Percentiles rank a stretch among this genome's conserved stretches.
Conservation (phyloP, 2,888 invertebrate species). For the Protodeltote pygarga region DNA sequence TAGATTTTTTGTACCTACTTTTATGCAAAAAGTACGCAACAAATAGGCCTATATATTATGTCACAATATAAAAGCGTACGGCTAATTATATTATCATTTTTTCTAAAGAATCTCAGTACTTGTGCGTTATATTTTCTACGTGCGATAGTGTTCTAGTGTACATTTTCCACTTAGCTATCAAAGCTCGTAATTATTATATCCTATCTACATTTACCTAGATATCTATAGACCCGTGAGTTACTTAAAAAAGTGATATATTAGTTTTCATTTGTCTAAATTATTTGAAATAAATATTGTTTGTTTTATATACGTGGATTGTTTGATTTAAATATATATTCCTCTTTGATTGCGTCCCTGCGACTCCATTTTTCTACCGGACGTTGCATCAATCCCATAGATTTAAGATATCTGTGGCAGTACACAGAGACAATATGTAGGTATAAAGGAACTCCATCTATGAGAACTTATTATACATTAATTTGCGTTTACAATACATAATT, state of each 20-base stretch:
- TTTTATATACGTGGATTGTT: slow-evolving; percentile 57
- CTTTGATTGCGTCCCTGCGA: no score
- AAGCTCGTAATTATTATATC: slow-evolving; percentile 43
- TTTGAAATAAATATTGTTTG: slow-evolving; percentile 77
- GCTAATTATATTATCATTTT: slow-evolving; percentile 13
- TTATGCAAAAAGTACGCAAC: slow-evolving; percentile 16
- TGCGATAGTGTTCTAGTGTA: slow-evolving; percentile 27
- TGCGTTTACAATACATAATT: no score
- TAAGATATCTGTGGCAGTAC: no score
- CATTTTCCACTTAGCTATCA: slow-evolving; percentile 59
- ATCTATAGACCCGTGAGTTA: slow-evolving; percentile 66
- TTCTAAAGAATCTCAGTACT: slow-evolving; percentile 24
- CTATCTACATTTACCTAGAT: slow-evolving; percentile 43
- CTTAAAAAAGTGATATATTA: slow-evolving; percentile 72
- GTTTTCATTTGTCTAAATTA: slow-evolving; percentile 66
- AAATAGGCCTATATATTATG: slow-evolving; percentile 33
- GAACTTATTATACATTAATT: no score
- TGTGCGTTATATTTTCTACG: slow-evolving; percentile 16
- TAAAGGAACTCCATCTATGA: no score
- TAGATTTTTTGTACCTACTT: slow-evolving; percentile 53
- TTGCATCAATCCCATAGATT: no score
- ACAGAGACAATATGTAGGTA: no score
- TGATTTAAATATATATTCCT: slow-evolving; percentile 26
- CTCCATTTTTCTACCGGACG: no score
- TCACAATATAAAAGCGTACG: slow-evolving; percentile 26